phyloP scores from a whole-genome alignment of 2,888 invertebrate genomes.

The Dendrolimus pini region DNA sequence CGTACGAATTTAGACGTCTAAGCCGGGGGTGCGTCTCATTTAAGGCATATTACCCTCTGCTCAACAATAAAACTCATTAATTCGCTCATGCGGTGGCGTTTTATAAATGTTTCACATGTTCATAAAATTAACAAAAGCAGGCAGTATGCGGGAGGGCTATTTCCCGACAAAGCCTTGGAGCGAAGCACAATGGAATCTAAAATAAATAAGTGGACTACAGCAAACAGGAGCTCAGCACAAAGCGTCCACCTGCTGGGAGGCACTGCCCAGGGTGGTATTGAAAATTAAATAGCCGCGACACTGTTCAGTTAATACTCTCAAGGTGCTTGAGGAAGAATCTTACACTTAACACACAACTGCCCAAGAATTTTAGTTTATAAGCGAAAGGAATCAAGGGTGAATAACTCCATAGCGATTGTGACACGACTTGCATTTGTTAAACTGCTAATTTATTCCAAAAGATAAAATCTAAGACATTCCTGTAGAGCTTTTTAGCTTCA shows the following conservation, averaged over 20 bases:
- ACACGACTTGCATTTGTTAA: not conserved
- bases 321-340: constrained; percentile 33
- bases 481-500: constrained; percentile 23
- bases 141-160: constrained; percentile 61
- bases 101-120: constrained; percentile 75
- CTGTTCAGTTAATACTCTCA: constrained; percentile 54
- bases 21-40: constrained; percentile 50
- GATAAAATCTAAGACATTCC: constrained; percentile 20
- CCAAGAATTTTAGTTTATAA: too few relatives aligned
- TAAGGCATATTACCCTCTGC: constrained; percentile 61
- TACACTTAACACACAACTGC: constrained; percentile 1
- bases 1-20: constrained; percentile 45
- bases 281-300: constrained; percentile 58
- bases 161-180: constrained; percentile 66
- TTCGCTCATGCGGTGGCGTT: constrained; percentile 65
- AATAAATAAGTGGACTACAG: constrained; percentile 74
- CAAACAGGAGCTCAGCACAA: constrained; percentile 64
- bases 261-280: constrained; percentile 38
- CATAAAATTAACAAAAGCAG: constrained; percentile 74
- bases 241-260: constrained; percentile 61
- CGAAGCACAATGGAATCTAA: constrained; percentile 69
- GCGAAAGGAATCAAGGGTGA: too few relatives aligned
- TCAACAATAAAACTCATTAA: constrained; percentile 75
- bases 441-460: constrained; percentile 16
- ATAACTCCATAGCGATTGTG: too few relatives aligned